Evolutionary conservation across 2,888 invertebrate genomes (phyloP), one percentile per base, ranked within the genome.

Genomic region (Melanostoma mellinum): DNA sequence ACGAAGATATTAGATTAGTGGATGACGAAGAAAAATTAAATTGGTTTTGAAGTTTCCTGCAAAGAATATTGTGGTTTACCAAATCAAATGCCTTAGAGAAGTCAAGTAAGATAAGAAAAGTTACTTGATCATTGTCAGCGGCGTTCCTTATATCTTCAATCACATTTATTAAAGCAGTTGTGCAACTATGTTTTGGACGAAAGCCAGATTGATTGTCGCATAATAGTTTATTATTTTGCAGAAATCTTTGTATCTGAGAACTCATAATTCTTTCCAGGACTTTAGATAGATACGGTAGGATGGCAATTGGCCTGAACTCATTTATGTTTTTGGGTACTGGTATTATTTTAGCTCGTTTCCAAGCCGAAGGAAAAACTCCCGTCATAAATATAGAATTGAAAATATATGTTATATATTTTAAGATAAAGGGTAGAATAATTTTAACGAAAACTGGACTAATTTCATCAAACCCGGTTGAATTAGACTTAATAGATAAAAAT

Each of bases 71-170:
- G 20, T 20, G 20, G 20, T 20, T 20, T 20, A 20, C 20, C n/a
- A 52, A 33, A 4, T 52, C 52, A 52, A 52, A 52, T 4, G 33
- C 52, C 9, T 52, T 52, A 4, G 52, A 32, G n/a, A 53, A 53
- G 30, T 53, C 53, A 35, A 53, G 53, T 6, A 53, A 53, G n/a
- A 53, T 10, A n/a, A 35, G 10, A 3, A 53, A 35, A 53, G 35
- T 53, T n/a, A 53, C 35, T 53, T 53, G 8, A 6, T 53, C 35
- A 1, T n/a, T 35, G 35, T 53, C 53, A 4, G 9, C n/a, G 2
- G 35, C 53, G n/a, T 53, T 33, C 4, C 53, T 53, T 4, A 53
- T 53, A 32, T 35, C 53, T 53, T 53, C 53, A 35, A 35, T 53
- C 2, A 35, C 50, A 33, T 50, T 50, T 9, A 53, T 35, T 35